These are phyloP conservation scores for Drosophila pseudotakahashii DNA, from an alignment of 2,888 invertebrate genomes.

Conservation along the genomic window DNA sequence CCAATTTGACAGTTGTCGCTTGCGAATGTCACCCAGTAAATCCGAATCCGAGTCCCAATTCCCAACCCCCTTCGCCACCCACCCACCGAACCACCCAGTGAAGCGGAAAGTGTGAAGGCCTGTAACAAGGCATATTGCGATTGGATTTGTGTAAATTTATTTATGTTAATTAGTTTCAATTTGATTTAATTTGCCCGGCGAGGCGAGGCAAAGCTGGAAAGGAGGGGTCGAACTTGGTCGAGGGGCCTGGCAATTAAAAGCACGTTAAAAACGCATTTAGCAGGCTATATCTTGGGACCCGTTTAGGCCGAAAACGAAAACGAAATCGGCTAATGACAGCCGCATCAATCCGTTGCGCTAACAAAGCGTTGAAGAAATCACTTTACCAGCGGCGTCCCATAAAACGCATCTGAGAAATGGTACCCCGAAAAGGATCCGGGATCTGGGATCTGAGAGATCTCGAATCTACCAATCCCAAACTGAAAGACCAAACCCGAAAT, in stretches of 20 bases:
- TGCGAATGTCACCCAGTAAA: conserved; percentile 57
- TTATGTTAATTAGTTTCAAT: conserved; percentile 79
- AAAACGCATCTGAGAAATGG: conserved; percentile 41
- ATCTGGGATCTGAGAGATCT: no score
- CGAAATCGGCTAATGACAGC: conserved; percentile 78
- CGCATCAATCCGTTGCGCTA: conserved; percentile 81
- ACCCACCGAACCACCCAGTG: conserved; percentile 35
- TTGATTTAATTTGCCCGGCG: conserved; percentile 72
- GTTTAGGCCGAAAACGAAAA: conserved; percentile 73
- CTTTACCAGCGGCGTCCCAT: conserved; percentile 82
- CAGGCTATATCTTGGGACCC: conserved; percentile 56
- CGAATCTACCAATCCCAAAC: not conserved
- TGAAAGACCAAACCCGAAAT: conserved; percentile 58
- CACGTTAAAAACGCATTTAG: conserved; percentile 83
- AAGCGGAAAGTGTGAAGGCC: conserved; percentile 75
- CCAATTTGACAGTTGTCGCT: conserved; percentile 77
- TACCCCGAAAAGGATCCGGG: conserved; percentile 51
- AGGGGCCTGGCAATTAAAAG: conserved; percentile 82
- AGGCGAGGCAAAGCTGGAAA: conserved; percentile 3
- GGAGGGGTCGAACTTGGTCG: conserved; percentile 9
- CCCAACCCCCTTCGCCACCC: not conserved
- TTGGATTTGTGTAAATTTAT: conserved; percentile 78
- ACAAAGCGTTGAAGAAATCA: conserved; percentile 83
- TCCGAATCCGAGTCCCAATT: not conserved
- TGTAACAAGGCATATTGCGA: conserved; percentile 76